Evolutionary conservation across 2,113 vertebrate species (phyloP).

Genomic region (Leiothrix lutea): DNA sequence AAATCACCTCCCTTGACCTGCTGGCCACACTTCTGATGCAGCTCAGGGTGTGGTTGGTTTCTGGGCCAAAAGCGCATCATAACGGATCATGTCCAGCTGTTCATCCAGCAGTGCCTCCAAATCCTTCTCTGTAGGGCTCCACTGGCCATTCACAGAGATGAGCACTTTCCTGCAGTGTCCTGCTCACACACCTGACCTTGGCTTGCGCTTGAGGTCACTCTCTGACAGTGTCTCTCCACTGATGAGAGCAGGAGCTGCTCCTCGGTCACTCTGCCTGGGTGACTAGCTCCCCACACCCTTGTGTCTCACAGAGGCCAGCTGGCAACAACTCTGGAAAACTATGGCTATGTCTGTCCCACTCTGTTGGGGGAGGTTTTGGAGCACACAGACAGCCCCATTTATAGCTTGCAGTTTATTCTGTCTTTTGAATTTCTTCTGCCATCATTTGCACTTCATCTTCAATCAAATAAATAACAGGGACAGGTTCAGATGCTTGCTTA

Average conservation of each 20-base stretch:
- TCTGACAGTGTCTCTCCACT: neutral
- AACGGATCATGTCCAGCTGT: neutral
- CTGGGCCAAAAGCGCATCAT: fast-evolving
- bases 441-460: neutral
- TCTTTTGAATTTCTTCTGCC: neutral
- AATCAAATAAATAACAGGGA: neutral
- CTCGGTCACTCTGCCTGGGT: neutral
- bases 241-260: neutral
- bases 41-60: neutral
- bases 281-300: neutral
- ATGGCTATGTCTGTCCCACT: neutral
- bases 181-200: neutral
- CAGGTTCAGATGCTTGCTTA: neutral
- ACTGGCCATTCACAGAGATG: neutral
- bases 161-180: neutral
- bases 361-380: neutral
- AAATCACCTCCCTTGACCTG: neutral
- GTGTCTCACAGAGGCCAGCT: neutral
- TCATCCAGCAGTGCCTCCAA: neutral
- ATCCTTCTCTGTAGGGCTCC: neutral
- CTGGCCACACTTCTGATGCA: neutral
- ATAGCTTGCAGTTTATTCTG: neutral
- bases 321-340: neutral
- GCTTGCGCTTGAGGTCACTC: neutral
- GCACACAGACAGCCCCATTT: neutral